Evolutionary conservation across 2,888 invertebrate species (phyloP), one percentile per base, ranked within the genome.

Genomic region (Hirtodrosophila histrioides): DNA sequence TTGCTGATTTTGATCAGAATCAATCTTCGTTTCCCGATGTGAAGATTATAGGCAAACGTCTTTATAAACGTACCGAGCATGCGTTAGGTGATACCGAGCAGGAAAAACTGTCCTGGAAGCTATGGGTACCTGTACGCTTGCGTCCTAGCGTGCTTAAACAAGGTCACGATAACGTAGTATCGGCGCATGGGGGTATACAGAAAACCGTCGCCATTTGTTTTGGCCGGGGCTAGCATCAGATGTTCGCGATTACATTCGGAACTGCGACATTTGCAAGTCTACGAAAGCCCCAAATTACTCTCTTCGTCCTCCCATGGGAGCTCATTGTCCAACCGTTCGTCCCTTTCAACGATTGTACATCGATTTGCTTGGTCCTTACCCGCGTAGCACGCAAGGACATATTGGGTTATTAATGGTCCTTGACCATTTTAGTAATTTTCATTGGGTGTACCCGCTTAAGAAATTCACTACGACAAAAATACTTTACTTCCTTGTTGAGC

Each of bases 201-300:
- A 58, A 58, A 41, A 58, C 4, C 49, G 58, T 12, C 5, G 58
- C 12, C n/a, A 50, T 43, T 17, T 58, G 2, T 58, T 41, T 37
- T 58, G 50, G 50, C 50, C 50, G 10, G 58, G 58, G 3, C 17
- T 50, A 31, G 36, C 40, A 0, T 44, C 11, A 36, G 58, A 50
- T 12, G 54, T 43, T 1, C 45, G 54, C 4, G 40, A 40, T 3
- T 62, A 44, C 23, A 31, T 54, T 24, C 31, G 40, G 2, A 35
- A 48, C n/a, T 55, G 49, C 23, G 24, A 17, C 17, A 17, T 17
- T 17, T 17, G 17, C 17, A 17, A 17, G 17, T 17, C 17, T 17
- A 17, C 17, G 17, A 17, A 17, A 17, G 17, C 17, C 17, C 17
- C 17, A 17, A 17, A 17, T 17, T 17, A 17, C 17, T 17, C 17